Conservation (phyloP, 92 coral and sea anemone species). For the Plumapathes pennacea region DNA sequence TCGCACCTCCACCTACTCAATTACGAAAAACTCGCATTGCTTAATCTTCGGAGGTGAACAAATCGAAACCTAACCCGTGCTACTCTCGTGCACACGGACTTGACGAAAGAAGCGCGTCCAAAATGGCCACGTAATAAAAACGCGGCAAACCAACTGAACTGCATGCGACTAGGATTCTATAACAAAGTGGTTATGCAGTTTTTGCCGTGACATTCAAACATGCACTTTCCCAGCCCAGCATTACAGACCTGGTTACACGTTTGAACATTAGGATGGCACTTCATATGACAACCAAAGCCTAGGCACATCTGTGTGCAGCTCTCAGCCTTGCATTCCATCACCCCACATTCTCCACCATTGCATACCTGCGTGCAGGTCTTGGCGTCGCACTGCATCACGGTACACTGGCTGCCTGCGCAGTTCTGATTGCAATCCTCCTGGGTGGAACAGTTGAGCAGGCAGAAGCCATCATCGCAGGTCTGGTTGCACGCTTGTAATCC, state of each 20-base stretch:
- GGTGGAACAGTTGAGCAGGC: slow-evolving; percentile 64
- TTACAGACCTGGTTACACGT: slow-evolving; percentile 71
- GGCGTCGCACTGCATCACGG: slow-evolving; percentile 61
- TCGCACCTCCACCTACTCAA: too few species aligned
- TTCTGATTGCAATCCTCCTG: slow-evolving; percentile 60
- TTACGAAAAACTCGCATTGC: too few species aligned
- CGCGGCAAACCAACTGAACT: too few species aligned
- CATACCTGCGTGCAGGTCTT: slow-evolving; percentile 69
- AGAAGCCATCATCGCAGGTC: slow-evolving; percentile 71
- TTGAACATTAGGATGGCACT: slow-evolving; percentile 63
- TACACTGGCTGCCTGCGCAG: slow-evolving; percentile 70
- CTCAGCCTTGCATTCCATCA: slow-evolving; percentile 69
- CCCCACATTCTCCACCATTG: slow-evolving; percentile 67
- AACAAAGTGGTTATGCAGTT: slow-evolving; percentile 42
- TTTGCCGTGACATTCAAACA: slow-evolving; percentile 70
- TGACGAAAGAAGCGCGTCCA: too few species aligned
- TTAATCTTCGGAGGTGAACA: too few species aligned
- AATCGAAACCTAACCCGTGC: too few species aligned
- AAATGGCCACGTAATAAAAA: too few species aligned
- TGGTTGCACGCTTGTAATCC: slow-evolving; percentile 68
- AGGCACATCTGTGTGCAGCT: slow-evolving; percentile 65
- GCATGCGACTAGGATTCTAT: slow-evolving; percentile 6
- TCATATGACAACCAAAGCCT: slow-evolving; percentile 71
- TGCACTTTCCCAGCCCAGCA: slow-evolving; percentile 64
- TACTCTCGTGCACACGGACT: too few species aligned